Evolutionary conservation across 64 coral and sea anemone genomes (phyloP).

Genomic region (Porites australiensis): DNA sequence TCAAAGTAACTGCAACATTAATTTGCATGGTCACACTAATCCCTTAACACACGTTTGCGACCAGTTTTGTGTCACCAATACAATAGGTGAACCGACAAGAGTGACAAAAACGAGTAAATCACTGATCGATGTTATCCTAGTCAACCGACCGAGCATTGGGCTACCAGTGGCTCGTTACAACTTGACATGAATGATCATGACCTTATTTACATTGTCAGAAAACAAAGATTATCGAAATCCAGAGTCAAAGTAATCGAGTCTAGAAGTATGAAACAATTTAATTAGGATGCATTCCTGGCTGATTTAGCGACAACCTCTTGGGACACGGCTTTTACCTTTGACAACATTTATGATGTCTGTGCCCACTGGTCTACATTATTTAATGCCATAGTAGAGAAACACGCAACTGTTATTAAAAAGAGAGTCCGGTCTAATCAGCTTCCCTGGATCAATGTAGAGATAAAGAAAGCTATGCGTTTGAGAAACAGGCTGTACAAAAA

Average conservation of each 20-base stretch:
- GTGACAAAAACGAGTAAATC: constrained; percentile 15
- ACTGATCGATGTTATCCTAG: constrained; percentile 46
- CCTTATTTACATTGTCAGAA: too few relatives aligned
- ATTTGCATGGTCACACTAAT: neutral
- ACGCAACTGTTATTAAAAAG: constrained; percentile 18
- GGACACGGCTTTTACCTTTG: constrained; percentile 47
- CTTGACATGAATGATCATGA: constrained; percentile 38
- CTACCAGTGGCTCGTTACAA: constrained; percentile 21
- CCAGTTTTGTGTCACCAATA: constrained; percentile 46
- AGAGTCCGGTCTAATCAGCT: constrained; percentile 25
- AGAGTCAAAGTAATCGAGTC: constrained; percentile 25
- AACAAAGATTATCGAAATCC: constrained; percentile 39
- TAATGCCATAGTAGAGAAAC: constrained; percentile 6
- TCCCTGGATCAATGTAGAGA: constrained; percentile 14
- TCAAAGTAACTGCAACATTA: neutral
- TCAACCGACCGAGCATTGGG: constrained; percentile 28
- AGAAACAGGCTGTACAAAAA: constrained; percentile 5
- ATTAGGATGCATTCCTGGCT: constrained; percentile 23
- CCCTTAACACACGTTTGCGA: constrained; percentile 21
- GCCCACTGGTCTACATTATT: constrained; percentile 30
- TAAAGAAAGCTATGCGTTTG: constrained; percentile 26
- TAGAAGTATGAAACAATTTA: constrained; percentile 60
- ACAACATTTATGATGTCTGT: constrained; percentile 53
- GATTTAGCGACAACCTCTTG: constrained; percentile 22
- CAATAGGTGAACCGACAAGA: constrained; percentile 36